Evolutionary conservation across 2,113 vertebrate species (phyloP), one percentile per base, ranked within the genome.

Genomic region (Collichthys lucidus): DNA sequence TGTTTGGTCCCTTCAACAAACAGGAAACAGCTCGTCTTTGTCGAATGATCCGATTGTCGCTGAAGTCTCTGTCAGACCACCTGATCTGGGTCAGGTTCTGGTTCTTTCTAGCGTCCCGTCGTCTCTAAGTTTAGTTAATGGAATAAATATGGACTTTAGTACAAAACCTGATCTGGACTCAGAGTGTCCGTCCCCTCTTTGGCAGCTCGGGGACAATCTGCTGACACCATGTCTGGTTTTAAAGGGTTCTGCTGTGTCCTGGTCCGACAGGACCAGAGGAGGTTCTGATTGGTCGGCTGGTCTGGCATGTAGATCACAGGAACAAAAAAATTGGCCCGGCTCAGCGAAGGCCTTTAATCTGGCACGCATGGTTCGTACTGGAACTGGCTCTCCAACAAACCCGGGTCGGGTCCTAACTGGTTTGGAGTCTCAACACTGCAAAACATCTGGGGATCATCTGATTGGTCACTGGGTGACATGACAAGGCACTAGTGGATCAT

Each of bases 401-500:
- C 35, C 35, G 1, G 35, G 35, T 40, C 1, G 35, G 35, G 7
- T 40, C 35, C 7, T 40, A 8, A 31, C 35, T 9, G 35, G 35
- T 9, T 8, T 40, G 35, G 7, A 40, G 7, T 40, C 7, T 8
- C 35, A 40, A 40, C 35, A 8, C 35, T 40, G 35, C 7, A 40
- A 53, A 1, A 61, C 8, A 60, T 35, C 8, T 9, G 7, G 35
- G 35, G 35, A n/a, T 53, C 55, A 24, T 11, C 26, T 75, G 67
- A 66, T 73, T 78, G 73, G 53, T 42, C 17, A 11, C 10, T 61
- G 22, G 71, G 47, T 66, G 61, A 50, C 52, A 57, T 24, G 40
- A 74, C 50, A 89, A 92, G 92, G 90, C 90, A 90, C 90, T 31
- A 2, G 6, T 5, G 62, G 62, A 57, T 85, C 63, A 24, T 74